Base-by-base conservation (phyloP, 2,797 vertebrate genomes). In the Brachyalestes nurse region DNA sequence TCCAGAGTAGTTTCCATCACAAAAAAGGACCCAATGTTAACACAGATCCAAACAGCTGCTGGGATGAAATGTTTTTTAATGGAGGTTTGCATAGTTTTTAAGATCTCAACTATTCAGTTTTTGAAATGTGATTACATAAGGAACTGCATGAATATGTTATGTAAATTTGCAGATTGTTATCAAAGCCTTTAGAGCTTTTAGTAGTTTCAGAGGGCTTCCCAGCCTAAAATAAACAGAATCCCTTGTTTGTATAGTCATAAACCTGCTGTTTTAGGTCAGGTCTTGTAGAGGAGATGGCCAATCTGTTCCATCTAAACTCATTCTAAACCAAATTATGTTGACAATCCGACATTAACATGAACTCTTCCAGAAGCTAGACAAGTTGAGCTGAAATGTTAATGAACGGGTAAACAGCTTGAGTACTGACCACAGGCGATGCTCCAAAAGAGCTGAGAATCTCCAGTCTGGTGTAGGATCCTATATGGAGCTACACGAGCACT, bases 371-470 rank as follows among this genome's bases (percentile, higher is more conserved):
- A 23, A 6, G 0, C 6, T 17, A n/a, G 53, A n/a, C 53, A 19
- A 57, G 17, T 21, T 58, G 9, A 13, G n/a, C 7, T 58, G n/a
- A 58, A 10, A 23, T 9, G 21, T 58, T 58, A 21, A 58, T 0
- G 10, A 9, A 58, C 10, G 8, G 6, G 4, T 8, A 42, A 55
- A 38, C 28, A 16, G 4, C 8, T 25, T 19, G 9, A 70, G 21
- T 34, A 93, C 95, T 77, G 87, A 99, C 98, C 98, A 72, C 96
- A 96, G 0, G 97, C 97, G 9, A 99, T 96, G 67, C 93, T 96
- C 98, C 98, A 99, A 87, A 96, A 99, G 85, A 99, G 90, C 90
- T 98, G 97, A 0, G 96, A 97, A 87, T 99, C 97, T 28, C 96
- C 96, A 0, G 97, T 97, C 92, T 99, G 98, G 69, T 99, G 96